These are phyloP conservation scores for Hormaphis cornu DNA, from an alignment of 1,140 invertebrate genomes.

Conservation along the genomic window DNA sequence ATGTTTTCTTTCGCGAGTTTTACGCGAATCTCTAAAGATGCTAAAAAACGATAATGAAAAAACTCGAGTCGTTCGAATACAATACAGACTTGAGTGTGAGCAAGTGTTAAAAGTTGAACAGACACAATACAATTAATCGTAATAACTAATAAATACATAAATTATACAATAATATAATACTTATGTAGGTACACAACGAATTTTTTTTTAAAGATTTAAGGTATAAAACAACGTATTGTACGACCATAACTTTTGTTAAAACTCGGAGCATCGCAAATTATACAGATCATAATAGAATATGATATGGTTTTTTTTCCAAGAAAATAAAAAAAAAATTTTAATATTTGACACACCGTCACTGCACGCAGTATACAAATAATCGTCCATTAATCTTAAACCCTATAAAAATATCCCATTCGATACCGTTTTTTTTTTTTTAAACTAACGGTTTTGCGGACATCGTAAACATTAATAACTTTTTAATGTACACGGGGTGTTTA, in stretches of 20 bases:
- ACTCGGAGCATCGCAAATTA: no score
- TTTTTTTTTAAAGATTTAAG: no score
- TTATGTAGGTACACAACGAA: no score
- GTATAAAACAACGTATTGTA: no score
- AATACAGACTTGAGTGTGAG: slow-evolving; percentile 5
- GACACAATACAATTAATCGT: no score
- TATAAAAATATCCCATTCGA: neutral
- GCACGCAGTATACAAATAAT: neutral
- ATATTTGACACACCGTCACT: neutral
- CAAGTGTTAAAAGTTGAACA: no score
- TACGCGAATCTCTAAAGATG: neutral
- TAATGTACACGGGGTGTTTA: neutral
- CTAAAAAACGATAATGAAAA: no score
- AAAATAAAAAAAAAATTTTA: neutral
- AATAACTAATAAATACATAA: no score
- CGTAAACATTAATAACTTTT: neutral
- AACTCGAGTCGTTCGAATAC: neutral
- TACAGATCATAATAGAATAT: neutral
- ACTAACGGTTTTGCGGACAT: neutral
- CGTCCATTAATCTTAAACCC: neutral
- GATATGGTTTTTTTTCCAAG: no score
- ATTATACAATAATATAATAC: no score
- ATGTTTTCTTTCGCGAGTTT: neutral
- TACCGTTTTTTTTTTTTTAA: neutral
- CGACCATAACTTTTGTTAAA: no score